Percentiles rank a stretch among this genome's conserved stretches.
phyloP scores from a whole-genome alignment of 2,797 vertebrate species.

The Enteromius fasciolatus region DNA sequence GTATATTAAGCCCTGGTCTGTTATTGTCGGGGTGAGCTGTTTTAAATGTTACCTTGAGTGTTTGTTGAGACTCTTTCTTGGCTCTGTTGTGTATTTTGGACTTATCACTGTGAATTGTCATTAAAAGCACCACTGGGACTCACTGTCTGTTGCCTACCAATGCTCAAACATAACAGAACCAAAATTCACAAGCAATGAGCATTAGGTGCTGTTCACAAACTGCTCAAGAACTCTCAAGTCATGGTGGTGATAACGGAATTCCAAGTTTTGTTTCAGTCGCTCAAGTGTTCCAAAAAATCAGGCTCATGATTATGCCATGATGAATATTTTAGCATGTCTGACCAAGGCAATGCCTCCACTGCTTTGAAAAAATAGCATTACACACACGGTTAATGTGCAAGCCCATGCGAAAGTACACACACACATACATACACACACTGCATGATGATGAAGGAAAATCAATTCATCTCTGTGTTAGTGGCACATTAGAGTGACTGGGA shows the following conservation, averaged over 20 bases:
- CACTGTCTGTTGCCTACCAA: too few relatives aligned
- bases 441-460: slow-evolving; percentile 74
- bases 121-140: too few relatives aligned
- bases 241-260: background rate
- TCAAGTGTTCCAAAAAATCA: background rate
- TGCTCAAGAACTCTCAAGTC: background rate
- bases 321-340: slow-evolving; percentile 47
- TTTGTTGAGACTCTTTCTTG: too few relatives aligned
- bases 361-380: slow-evolving; percentile 52
- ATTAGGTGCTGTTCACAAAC: background rate
- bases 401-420: slow-evolving; percentile 52
- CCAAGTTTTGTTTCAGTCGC: too few relatives aligned
- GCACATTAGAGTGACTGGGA: slow-evolving; percentile 72
- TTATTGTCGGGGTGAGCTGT: too few relatives aligned
- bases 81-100: too few relatives aligned
- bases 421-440: slow-evolving; percentile 66
- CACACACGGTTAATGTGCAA: slow-evolving; percentile 9
- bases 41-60: too few relatives aligned
- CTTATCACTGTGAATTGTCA: too few relatives aligned
- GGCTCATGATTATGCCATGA: background rate
- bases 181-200: too few relatives aligned
- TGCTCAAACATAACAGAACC: too few relatives aligned
- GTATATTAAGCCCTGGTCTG: too few relatives aligned
- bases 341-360: slow-evolving; percentile 12
- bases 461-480: slow-evolving; percentile 75